Evolutionary conservation across 2,797 vertebrate genomes (phyloP).

Genomic region (Phrynocephalus guinanensis): DNA sequence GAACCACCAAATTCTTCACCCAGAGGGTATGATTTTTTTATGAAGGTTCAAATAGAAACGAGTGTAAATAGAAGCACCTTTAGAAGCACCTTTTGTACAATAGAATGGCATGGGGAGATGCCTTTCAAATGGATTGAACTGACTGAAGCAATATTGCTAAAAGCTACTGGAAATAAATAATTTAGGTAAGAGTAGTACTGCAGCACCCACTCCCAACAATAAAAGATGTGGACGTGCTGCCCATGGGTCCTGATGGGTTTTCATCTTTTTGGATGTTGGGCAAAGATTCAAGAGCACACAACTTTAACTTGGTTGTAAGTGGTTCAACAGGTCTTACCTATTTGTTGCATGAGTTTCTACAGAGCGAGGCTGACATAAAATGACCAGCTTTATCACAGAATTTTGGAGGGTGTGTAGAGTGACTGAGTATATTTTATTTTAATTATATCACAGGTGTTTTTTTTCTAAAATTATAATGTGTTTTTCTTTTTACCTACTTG

Average conservation of each 20-base stretch:
- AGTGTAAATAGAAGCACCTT: constrained; percentile 58
- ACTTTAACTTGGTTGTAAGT: neutral
- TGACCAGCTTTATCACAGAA: neutral
- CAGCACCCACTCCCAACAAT: constrained; percentile 38
- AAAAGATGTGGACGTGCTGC: constrained; percentile 30
- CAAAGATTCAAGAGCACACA: neutral
- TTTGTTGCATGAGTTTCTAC: neutral
- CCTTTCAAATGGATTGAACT: constrained; percentile 61
- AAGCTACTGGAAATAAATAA: constrained; percentile 73
- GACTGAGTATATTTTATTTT: neutral
- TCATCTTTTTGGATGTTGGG: neutral
- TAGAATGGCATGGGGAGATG: constrained; percentile 62
- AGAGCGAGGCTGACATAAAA: neutral
- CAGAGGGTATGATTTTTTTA: constrained; percentile 69
- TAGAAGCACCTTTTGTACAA: constrained; percentile 66
- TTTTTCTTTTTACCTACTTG: neutral
- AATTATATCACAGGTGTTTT: neutral
- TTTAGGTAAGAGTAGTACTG: constrained; percentile 60
- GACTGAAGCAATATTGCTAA: constrained; percentile 71
- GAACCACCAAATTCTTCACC: constrained; percentile 62
- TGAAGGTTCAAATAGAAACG: constrained; percentile 62
- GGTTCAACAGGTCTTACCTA: neutral
- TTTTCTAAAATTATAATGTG: neutral
- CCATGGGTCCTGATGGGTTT: constrained; percentile 14
- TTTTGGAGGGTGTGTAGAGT: neutral